Evolutionary conservation across 2,113 vertebrate species (phyloP).

Genomic region (Anoplopoma fimbria): DNA sequence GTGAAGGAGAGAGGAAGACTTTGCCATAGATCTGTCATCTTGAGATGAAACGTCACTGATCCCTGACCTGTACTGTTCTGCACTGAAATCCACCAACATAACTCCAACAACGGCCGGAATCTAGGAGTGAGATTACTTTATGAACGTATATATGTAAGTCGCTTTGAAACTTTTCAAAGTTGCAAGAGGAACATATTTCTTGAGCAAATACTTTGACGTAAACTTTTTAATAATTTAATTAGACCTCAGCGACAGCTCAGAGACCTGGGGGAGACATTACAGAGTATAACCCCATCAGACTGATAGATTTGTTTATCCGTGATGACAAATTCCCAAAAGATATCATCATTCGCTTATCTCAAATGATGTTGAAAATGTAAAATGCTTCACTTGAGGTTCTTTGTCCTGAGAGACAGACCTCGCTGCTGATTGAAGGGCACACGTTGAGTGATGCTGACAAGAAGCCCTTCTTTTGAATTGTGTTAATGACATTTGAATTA

Average conservation of each 20-base stretch:
- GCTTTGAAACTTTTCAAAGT: not conserved
- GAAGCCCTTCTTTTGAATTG: not conserved
- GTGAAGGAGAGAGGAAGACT: conserved; percentile 18
- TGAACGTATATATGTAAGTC: not conserved
- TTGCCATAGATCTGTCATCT: conserved; percentile 24
- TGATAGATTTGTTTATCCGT: not conserved
- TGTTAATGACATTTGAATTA: not conserved
- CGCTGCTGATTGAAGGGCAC: not conserved
- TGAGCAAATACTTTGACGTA: not conserved
- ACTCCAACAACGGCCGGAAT: not conserved
- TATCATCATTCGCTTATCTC: not conserved
- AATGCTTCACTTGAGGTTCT: not conserved
- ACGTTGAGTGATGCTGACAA: not conserved
- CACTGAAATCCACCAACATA: not conserved
- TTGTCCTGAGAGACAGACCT: too few relatives aligned
- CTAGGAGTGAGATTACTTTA: not conserved
- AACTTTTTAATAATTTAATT: not conserved
- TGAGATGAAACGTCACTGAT: conserved; percentile 13
- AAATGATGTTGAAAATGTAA: not conserved
- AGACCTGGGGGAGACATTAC: not conserved
- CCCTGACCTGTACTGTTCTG: not conserved
- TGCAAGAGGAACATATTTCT: not conserved
- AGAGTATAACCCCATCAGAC: not conserved
- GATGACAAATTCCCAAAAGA: not conserved
- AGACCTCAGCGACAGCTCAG: not conserved